Evolutionary conservation across 2,888 invertebrate genomes (phyloP), one percentile per base, ranked within the genome.

Genomic region (Prostheceraeus crozeri): DNA sequence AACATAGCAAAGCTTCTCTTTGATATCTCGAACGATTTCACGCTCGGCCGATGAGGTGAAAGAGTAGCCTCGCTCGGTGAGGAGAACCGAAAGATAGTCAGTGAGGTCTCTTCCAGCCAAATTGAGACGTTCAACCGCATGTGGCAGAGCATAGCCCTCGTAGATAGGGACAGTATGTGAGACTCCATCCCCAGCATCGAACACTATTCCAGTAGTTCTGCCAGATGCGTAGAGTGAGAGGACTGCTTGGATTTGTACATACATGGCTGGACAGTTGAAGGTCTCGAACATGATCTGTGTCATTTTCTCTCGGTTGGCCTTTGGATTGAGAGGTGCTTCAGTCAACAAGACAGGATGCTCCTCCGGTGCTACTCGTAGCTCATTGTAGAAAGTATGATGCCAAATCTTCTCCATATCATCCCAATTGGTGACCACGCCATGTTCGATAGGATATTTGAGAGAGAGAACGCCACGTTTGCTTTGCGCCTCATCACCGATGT

Each of bases 11-110:
- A 89, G 81, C 79, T 88, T 89, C 76, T 89, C 88, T 80, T 89
- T 89, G 79, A 89, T 88, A 78, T 89, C 89, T 69, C 89, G 84
- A 64, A 90, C 89, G 73, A 90, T 90, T 82, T 89, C 89, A 71
- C 88, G 82, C 68, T 80, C 80, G 45, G 63, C 75, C 58, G 79
- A 89, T 81, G 89, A 89, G 78, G 88, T 88, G 84, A 89, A 89
- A 67, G 86, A 86, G 82, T 89, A 89, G 71, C 89, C 89, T 78
- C 89, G 84, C 82, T 89, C 89, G 77, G 67, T 79, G 76, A 89
- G 83, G 83, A 89, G 89, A 83, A 88, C 89, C 88, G 88, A 89
- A 80, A 89, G 83, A 82, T 89, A 89, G 81, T 89, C 89, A 80
- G 89, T 89, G 80, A 89, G 83, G 80, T 89, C 89, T 73, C 89